Base-by-base conservation (phyloP, 1,140 invertebrate genomes). In the Eriosoma lanigerum region DNA sequence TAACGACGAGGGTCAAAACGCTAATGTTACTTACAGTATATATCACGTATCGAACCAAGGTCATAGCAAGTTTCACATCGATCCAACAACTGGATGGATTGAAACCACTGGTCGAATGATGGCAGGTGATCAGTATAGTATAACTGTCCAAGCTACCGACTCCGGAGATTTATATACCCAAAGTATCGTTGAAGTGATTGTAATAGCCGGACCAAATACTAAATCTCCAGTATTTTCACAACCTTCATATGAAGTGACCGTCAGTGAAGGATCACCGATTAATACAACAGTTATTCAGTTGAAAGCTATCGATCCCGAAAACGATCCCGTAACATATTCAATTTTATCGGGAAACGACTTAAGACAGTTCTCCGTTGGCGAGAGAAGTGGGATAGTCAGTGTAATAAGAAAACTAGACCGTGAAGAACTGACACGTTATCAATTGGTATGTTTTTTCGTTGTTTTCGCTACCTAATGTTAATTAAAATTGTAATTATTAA, bases 31-130 rank as follows among this genome's bases (percentile, higher is more conserved):
- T 9, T 96, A 95, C 87, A 91, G 90, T 81, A 93, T 96, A 81
- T 93, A 94, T 84, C 94, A 96, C 86, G 93, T 96, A 6, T 95
- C 93, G 52, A 96, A 96, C 85, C 95, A 95, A 85, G 95, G 94
- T 1, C 88, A 89, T 50, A 92, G 91, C 72, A 95, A 94, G 85
- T 96, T 96, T 84, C 90, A 89, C 83, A 94, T 96, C 82, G 90
- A 96, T 84, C 89, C 91, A n/a, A 88, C 89, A 81, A 92, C 90
- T 15, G 94, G 94, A 24, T 87, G 91, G 48, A 91, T 96, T 6
- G 85, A 88, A 80, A 85, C 86, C 26, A 83, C 82, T 60, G 83
- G 93, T 8, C 92, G 93, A 82, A 84, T 96, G 0, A 90, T 92
- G 83, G 92, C 94, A 0, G 94, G 94, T 0, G 93, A 96, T 84